phyloP scores from a whole-genome alignment of 2,797 vertebrate genomes.

The Vipera latastei region DNA sequence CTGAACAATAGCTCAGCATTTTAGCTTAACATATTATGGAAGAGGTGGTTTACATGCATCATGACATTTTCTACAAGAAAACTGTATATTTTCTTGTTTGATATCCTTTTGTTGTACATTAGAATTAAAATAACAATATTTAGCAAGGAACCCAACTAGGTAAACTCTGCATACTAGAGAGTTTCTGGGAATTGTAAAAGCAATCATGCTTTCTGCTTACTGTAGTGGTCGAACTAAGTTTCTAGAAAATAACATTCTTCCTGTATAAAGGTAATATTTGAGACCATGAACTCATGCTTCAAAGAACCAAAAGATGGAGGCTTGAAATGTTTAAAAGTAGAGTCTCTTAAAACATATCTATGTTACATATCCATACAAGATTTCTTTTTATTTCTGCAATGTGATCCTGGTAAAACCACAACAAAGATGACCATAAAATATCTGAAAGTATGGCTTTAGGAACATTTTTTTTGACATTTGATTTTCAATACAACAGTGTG shows the following conservation, averaged over 20 bases:
- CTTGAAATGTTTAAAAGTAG: not conserved
- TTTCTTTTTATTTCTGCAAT: slow-evolving; percentile 21
- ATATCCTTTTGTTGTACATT: slow-evolving; percentile 13
- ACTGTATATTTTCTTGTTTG: not conserved
- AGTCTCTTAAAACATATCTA: slow-evolving; percentile 18
- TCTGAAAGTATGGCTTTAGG: slow-evolving; percentile 28
- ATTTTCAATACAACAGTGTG: slow-evolving; percentile 9
- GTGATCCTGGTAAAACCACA: not conserved
- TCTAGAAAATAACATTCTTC: slow-evolving; percentile 32
- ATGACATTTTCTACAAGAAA: not conserved
- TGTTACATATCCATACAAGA: not conserved
- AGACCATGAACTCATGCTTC: slow-evolving; percentile 12
- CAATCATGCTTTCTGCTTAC: slow-evolving; percentile 9
- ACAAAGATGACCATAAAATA: not conserved
- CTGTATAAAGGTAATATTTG: slow-evolving; percentile 25
- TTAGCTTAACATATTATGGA: not conserved
- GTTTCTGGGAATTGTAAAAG: slow-evolving; percentile 24
- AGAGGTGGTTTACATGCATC: not conserved
- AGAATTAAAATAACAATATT: slow-evolving; percentile 13
- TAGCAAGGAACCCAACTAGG: slow-evolving; percentile 20
- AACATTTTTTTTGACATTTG: slow-evolving; percentile 18
- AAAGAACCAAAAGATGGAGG: slow-evolving; percentile 48
- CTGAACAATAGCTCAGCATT: not conserved
- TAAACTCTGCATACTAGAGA: slow-evolving; percentile 21
- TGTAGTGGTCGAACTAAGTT: slow-evolving; percentile 40